phyloP scores from a whole-genome alignment of 2,113 vertebrate species.

The Muntiacus muntjak region DNA sequence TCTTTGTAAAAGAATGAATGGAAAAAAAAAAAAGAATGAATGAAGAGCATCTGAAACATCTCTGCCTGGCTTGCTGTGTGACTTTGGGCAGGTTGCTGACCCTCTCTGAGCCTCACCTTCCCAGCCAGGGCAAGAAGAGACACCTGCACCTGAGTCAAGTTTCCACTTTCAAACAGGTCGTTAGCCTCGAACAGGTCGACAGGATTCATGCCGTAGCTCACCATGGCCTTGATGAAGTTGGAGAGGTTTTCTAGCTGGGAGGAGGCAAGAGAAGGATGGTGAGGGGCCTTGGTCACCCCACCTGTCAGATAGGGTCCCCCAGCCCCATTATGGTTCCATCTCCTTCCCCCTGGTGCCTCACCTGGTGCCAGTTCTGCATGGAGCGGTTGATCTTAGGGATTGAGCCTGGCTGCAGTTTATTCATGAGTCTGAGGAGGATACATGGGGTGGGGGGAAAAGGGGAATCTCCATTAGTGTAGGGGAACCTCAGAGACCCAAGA shows the following conservation, averaged over 20 bases:
- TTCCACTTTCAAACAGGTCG: conserved; percentile 93
- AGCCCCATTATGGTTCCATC: accelerated
- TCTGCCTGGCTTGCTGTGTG: not conserved
- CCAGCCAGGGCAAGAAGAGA: conserved; percentile 90
- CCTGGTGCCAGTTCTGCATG: conserved; percentile 94
- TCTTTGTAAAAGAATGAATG: not conserved
- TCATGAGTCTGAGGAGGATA: conserved; percentile 85
- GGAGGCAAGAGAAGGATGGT: not conserved
- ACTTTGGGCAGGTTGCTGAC: accelerated
- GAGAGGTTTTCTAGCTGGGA: conserved; percentile 93
- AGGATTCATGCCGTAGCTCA: conserved; percentile 89
- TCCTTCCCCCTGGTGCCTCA: conserved; percentile 42
- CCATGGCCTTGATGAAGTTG: conserved; percentile 93
- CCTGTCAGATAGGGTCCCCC: accelerated
- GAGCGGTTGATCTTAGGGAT: conserved; percentile 91
- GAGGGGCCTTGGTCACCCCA: not conserved
- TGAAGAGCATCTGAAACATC: accelerated
- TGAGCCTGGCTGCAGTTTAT: conserved; percentile 87
- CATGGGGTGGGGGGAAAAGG: conserved; percentile 18
- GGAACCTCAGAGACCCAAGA: not conserved
- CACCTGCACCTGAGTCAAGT: conserved; percentile 95
- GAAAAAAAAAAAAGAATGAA: not conserved
- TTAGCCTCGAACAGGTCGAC: conserved; percentile 96
- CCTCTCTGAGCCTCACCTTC: conserved; percentile 84
- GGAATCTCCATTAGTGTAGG: accelerated